These are phyloP conservation scores for Zenarchopterus dispar DNA, from an alignment of 2,797 vertebrate genomes.

Conservation along the genomic window DNA sequence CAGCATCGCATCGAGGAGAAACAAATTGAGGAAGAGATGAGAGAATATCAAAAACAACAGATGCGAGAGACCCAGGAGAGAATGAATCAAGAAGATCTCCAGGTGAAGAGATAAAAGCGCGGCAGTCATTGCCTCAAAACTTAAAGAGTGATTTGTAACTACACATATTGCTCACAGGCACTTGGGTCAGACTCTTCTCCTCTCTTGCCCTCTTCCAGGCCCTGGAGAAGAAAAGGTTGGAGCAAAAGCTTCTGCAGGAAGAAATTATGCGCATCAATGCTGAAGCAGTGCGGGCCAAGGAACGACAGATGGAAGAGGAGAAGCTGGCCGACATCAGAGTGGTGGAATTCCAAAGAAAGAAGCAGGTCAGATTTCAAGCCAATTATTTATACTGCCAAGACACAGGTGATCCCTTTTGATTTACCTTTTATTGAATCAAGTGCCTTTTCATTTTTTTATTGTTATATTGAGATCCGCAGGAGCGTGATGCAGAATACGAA, in stretches of 20 bases:
- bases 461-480: constrained; percentile 64
- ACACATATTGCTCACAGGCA: not conserved
- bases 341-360: constrained; percentile 85
- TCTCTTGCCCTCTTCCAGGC: constrained; percentile 69
- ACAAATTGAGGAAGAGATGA: constrained; percentile 76
- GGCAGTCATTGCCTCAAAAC: too few relatives aligned
- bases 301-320: constrained; percentile 81
- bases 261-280: constrained; percentile 85
- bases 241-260: constrained; percentile 79
- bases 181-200: not conserved
- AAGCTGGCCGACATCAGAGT: constrained; percentile 78
- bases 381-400: too few relatives aligned
- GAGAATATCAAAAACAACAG: constrained; percentile 84
- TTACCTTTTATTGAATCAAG: too few relatives aligned
- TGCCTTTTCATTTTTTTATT: not conserved
- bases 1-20: constrained; percentile 79
- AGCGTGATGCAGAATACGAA: constrained; percentile 86
- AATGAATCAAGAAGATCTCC: constrained; percentile 84
- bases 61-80: constrained; percentile 78
- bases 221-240: constrained; percentile 78
- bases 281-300: constrained; percentile 79
- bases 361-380: constrained; percentile 79
- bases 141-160: not conserved
- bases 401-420: too few relatives aligned
- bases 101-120: constrained; percentile 71